Evolutionary conservation across 2,797 vertebrate genomes (phyloP).

Genomic region (Notamacropus eugenii): DNA sequence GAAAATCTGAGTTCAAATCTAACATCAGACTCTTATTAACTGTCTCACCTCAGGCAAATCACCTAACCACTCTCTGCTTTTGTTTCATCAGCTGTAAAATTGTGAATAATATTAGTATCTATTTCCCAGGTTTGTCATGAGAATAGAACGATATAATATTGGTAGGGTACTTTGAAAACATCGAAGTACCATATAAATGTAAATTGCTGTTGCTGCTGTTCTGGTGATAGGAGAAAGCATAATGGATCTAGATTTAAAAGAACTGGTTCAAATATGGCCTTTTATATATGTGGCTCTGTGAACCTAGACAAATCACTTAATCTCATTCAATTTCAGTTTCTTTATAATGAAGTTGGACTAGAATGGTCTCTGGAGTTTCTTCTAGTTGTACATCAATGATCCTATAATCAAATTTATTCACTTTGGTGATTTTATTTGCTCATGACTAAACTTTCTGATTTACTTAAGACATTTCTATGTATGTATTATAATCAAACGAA

Average conservation of each 20-base stretch:
- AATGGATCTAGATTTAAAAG: neutral
- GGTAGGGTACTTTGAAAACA: neutral
- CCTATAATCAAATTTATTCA: neutral
- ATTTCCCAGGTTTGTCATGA: neutral
- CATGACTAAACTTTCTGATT: constrained; percentile 11
- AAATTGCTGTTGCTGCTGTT: neutral
- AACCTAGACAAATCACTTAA: neutral
- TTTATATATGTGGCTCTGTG: neutral
- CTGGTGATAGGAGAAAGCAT: neutral
- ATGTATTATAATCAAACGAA: neutral
- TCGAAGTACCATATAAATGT: neutral
- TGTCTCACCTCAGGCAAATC: neutral
- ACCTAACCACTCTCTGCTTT: neutral
- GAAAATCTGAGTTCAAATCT: neutral
- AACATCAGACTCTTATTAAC: neutral
- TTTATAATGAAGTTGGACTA: neutral
- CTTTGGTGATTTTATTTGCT: neutral
- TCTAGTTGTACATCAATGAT: neutral
- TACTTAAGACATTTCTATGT: neutral
- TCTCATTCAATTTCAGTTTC: neutral
- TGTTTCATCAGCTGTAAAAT: neutral
- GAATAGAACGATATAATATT: neutral
- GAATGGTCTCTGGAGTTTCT: neutral
- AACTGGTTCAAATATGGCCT: neutral
- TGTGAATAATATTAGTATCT: neutral